Evolutionary conservation across 2,797 vertebrate species (phyloP), one percentile per base, ranked within the genome.

Genomic region (Crypturellus tataupa): DNA sequence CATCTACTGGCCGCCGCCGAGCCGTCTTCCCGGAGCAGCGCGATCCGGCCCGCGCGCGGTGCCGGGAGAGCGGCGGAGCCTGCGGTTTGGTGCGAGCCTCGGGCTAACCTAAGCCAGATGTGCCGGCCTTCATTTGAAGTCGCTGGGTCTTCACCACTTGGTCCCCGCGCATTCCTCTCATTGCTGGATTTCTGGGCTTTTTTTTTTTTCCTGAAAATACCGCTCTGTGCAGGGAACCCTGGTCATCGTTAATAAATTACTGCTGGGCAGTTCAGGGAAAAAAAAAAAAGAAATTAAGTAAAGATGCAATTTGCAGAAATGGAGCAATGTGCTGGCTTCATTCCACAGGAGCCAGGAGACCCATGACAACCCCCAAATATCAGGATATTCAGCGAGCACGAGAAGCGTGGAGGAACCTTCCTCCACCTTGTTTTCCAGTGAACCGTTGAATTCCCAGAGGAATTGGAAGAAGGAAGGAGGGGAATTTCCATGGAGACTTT

Each of bases 61-160:
- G 95, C 94, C 91, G 60, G 85, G 5, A 19, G 67, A 90, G 86
- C 37, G 44, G 75, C 80, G 93, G 95, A 94, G 95, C 49, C 96
- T 96, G 96, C 93, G 96, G 96, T 96, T 96, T 95, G 95, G 75
- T 92, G 62, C 40, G 31, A 93, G 96, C 92, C 95, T 68, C 40
- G 37, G 86, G 84, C 93, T 96, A 96, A 96, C 19, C 95, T 96
- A 95, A 96, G 88, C 93, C 96, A 96, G 96, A 96, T 96, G 95
- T 96, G 76, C 4, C 0, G 27, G 89, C 90, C 90, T 85, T 83
- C 40, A 47, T 82, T 90, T 84, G 58, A 91, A 94, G 91, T 42
- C 47, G 8, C 77, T 71, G 70, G 67, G n/a, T 25, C 90, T 93
- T 69, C 10, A 14, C 85, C 42, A n/a, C 56, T 87, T 25, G 49